Evolutionary conservation across 1,140 invertebrate genomes (phyloP).

Genomic region (Drosophila mojavensis): DNA sequence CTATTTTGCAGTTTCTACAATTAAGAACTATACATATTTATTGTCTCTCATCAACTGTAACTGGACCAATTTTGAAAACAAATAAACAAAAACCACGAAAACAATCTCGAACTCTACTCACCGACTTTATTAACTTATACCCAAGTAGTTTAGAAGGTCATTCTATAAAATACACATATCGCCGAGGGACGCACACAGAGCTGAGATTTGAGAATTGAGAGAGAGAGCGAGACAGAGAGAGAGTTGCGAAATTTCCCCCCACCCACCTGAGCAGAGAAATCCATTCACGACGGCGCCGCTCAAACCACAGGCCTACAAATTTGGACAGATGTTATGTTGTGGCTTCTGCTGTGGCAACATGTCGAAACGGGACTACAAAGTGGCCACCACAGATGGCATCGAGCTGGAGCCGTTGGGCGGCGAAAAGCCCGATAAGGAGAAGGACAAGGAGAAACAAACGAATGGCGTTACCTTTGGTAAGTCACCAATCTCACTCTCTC

Average conservation of each 20-base stretch:
- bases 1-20: constrained; percentile 23
- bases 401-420: constrained; percentile 83
- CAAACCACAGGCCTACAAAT: constrained; percentile 73
- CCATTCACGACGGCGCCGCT: constrained; percentile 70
- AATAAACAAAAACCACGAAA: background rate
- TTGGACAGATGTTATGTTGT: constrained; percentile 84
- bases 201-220: background rate
- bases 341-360: constrained; percentile 84
- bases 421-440: constrained; percentile 81
- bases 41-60: constrained; percentile 34
- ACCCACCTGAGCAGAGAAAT: constrained; percentile 11
- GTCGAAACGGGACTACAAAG: constrained; percentile 84
- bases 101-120: constrained; percentile 29
- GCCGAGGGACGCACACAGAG: background rate
- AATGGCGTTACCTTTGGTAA: constrained; percentile 83
- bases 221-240: too few species aligned
- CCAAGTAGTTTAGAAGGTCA: constrained; percentile 38
- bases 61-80: constrained; percentile 68
- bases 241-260: background rate
- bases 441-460: constrained; percentile 83
- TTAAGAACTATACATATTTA: constrained; percentile 45
- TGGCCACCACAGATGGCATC: constrained; percentile 83
- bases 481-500: constrained; percentile 18
- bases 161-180: constrained; percentile 44
- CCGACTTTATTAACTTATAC: constrained; percentile 33